phyloP scores from a whole-genome alignment of 2,888 invertebrate genomes.

The Allophyes oxyacanthae region DNA sequence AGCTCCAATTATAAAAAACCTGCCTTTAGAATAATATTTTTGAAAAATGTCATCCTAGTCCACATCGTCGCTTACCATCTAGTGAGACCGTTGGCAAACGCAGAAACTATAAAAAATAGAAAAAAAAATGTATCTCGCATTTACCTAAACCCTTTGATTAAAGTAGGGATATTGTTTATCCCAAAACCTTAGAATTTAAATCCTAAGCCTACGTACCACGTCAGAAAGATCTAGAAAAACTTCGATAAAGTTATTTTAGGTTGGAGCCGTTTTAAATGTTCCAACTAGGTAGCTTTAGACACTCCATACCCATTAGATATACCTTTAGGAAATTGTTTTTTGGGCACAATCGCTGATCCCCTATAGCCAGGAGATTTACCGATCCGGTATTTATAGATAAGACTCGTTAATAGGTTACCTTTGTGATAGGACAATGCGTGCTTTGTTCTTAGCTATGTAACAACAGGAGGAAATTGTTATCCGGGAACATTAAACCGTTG shows the following conservation, averaged over 20 bases:
- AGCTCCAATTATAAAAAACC: no score
- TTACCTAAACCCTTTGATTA: no score
- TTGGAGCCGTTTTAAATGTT: constrained; percentile 11
- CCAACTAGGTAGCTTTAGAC: constrained; percentile 8
- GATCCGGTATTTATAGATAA: constrained; percentile 28
- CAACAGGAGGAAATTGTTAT: constrained; percentile 3
- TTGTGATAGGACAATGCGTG: constrained; percentile 29
- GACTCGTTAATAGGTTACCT: constrained; percentile 34
- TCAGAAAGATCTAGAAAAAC: constrained; percentile 13
- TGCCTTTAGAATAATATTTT: no score
- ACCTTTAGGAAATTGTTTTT: constrained; percentile 47
- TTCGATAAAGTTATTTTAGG: constrained; percentile 20
- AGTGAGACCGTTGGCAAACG: no score
- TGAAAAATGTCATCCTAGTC: no score
- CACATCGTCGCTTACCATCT: no score
- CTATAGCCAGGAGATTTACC: constrained; percentile 43
- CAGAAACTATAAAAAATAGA: no score
- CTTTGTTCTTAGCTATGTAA: constrained; percentile 25
- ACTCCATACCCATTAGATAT: constrained; percentile 19
- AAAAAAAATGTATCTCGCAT: no score
- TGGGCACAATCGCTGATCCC: constrained; percentile 35
- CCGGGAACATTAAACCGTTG: not conserved
- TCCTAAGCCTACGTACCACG: constrained; percentile 9
- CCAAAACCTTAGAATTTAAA: constrained; percentile 8
- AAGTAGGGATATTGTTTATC: no score